Conservation (phyloP, 2,113 vertebrate genomes). For the Oryzias woworae region DNA sequence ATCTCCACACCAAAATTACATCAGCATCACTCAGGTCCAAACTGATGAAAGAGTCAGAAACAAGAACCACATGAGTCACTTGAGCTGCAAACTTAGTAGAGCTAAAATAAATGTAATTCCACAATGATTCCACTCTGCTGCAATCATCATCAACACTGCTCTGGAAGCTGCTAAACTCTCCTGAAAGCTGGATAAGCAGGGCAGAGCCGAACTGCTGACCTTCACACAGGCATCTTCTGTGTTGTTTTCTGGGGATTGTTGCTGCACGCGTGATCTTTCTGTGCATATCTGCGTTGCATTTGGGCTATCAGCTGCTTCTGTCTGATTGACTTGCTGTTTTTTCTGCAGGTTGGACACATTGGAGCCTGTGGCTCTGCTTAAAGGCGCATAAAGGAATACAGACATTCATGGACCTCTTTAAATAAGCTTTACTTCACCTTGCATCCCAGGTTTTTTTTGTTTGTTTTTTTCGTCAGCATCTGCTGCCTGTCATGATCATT, state of each 20-base stretch:
- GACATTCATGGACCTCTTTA: neutral
- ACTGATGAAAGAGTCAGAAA: too few species aligned
- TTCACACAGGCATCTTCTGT: conserved; percentile 3
- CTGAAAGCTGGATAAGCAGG: too few species aligned
- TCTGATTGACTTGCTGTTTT: conserved; percentile 7
- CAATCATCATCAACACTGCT: too few species aligned
- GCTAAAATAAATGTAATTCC: too few species aligned
- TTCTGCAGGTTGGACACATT: conserved; percentile 12
- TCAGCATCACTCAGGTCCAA: too few species aligned
- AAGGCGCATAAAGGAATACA: conserved; percentile 29
- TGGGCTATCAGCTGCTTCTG: conserved; percentile 9
- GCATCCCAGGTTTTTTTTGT: conserved; percentile 10
- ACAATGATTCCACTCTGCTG: too few species aligned
- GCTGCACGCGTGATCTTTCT: conserved; percentile 1
- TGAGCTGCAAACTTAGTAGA: too few species aligned
- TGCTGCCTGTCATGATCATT: conserved; percentile 32
- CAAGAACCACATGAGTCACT: too few species aligned
- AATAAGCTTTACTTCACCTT: conserved; percentile 11
- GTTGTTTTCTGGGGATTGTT: neutral
- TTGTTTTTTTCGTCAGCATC: conserved; percentile 28
- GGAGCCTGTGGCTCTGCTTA: conserved; percentile 29
- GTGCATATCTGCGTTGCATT: conserved; percentile 4
- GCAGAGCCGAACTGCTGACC: neutral
- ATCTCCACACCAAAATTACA: too few species aligned
- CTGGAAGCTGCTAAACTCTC: too few species aligned